Percentiles rank a stretch among this genome's conserved stretches.
These are phyloP conservation scores for Progne subis DNA, from an alignment of 2,113 vertebrate species.

Conservation along the genomic window DNA sequence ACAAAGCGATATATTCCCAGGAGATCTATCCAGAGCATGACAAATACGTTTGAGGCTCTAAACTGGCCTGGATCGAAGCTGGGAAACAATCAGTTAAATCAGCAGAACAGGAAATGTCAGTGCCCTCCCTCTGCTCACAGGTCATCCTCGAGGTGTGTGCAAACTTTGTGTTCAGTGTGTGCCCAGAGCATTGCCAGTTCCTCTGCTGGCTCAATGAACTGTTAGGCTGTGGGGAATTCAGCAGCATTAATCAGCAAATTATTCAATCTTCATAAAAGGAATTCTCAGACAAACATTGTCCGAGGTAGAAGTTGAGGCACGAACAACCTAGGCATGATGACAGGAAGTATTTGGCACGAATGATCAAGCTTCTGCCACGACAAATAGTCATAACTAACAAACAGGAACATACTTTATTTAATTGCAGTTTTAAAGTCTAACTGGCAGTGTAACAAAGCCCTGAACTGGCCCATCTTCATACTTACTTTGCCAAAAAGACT, in stretches of 20 bases:
- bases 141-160: not conserved
- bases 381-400: not conserved
- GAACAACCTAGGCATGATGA: not conserved
- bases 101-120: not conserved
- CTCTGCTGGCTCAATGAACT: not conserved
- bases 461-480: conserved; percentile 1
- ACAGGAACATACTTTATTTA: not conserved
- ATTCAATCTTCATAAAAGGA: not conserved
- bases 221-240: not conserved
- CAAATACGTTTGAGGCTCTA: not conserved
- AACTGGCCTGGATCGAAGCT: not conserved
- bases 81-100: not conserved
- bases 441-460: conserved; percentile 16
- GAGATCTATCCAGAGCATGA: not conserved
- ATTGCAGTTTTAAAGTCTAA: conserved; percentile 7
- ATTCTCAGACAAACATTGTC: not conserved
- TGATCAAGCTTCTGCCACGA: not conserved
- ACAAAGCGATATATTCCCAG: not conserved
- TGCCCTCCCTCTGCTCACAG: not conserved
- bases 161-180: not conserved
- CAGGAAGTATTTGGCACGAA: not conserved
- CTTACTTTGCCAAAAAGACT: conserved; percentile 5
- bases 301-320: not conserved
- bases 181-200: not conserved
- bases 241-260: not conserved